Conservation (phyloP, 1,140 invertebrate species). For the Atopsyche davidsoni region DNA sequence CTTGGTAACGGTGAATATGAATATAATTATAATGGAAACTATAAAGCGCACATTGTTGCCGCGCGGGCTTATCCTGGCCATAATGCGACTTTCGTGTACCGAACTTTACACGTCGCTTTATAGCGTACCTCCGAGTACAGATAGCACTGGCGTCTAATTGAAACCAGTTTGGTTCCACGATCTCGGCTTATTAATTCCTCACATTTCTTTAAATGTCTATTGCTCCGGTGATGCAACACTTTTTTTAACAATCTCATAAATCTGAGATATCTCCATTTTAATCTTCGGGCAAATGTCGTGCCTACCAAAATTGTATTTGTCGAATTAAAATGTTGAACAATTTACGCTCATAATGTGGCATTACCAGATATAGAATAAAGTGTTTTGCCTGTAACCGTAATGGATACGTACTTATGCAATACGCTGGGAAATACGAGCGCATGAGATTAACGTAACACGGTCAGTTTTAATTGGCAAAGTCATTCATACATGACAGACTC, state of each 20-base stretch:
- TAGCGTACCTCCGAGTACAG: conserved; percentile 3
- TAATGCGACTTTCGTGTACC: conserved; percentile 19
- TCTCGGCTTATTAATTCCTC: conserved; percentile 28
- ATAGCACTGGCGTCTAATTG: conserved; percentile 27
- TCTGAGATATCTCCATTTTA: conserved; percentile 28
- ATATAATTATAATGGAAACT: no score
- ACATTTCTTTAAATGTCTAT: conserved; percentile 24
- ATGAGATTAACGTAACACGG: no score
- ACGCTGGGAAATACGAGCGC: no score
- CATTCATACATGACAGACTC: no score
- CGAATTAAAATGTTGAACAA: conserved; percentile 29
- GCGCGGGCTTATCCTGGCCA: conserved; percentile 15
- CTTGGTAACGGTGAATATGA: no score
- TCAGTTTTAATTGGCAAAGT: no score
- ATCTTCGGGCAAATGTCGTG: conserved; percentile 29
- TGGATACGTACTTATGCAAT: no score
- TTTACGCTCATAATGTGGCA: conserved; percentile 25
- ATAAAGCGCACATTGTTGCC: neutral
- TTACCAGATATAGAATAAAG: conserved; percentile 16
- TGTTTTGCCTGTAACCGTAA: no score
- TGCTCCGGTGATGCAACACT: conserved; percentile 27
- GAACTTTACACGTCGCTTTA: conserved; percentile 15
- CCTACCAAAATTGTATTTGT: conserved; percentile 30
- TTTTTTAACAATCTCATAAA: conserved; percentile 28
- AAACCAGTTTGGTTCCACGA: conserved; percentile 27